These are phyloP conservation scores for Aplidium turbinatum DNA, from an alignment of 23 tunicate species.

Conservation along the genomic window DNA sequence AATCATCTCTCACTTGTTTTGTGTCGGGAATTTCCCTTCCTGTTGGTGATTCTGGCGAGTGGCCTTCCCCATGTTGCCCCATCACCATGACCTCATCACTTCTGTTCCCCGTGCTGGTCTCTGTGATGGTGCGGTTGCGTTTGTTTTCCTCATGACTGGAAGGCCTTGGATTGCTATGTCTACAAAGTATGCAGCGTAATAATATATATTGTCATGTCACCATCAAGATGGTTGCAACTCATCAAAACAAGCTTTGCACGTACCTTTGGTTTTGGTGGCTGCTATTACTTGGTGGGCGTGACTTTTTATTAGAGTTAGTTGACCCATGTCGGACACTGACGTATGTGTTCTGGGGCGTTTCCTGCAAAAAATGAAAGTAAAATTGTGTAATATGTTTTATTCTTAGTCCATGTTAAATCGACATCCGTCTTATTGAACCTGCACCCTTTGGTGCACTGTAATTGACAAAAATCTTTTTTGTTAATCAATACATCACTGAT, in stretches of 20 bases:
- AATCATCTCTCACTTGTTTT: neutral
- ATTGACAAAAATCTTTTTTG: no score
- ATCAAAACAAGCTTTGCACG: no score
- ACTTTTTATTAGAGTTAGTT: neutral
- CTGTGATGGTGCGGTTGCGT: slow-evolving; percentile 22
- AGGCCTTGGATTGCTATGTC: neutral
- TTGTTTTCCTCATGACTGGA: slow-evolving; percentile 21
- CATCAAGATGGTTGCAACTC: no score
- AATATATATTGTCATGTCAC: neutral
- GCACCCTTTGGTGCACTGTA: no score
- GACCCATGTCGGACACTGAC: neutral
- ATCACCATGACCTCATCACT: slow-evolving; percentile 35
- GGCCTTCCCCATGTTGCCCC: neutral
- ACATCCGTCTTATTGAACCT: no score
- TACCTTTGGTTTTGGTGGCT: slow-evolving; percentile 12
- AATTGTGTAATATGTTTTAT: no score
- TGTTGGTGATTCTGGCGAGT: no score
- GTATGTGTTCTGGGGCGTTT: no score
- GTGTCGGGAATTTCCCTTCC: no score
- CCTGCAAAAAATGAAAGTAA: no score
- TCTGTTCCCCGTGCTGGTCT: slow-evolving; percentile 32
- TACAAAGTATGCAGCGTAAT: neutral
- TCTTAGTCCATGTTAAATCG: no score
- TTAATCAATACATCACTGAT: no score
- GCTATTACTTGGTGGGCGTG: neutral